Conservation (phyloP, 2,113 vertebrate species). For the Callorhinus ursinus region DNA sequence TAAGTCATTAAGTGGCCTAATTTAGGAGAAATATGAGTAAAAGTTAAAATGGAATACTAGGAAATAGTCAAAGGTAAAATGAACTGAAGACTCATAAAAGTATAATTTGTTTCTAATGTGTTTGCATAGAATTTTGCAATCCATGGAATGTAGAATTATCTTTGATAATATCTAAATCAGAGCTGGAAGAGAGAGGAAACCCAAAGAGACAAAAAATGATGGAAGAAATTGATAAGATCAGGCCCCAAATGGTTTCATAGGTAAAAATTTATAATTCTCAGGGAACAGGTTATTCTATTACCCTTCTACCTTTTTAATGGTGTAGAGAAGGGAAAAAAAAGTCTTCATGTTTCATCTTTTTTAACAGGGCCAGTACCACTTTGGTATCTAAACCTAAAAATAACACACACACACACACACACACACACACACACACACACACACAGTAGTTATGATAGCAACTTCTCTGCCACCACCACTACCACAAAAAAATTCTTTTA, state of each 20-base stretch:
- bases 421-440: background rate
- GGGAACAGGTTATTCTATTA: background rate
- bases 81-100: background rate
- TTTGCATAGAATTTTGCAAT: background rate
- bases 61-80: conserved; percentile 7
- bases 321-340: background rate
- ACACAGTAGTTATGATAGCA: background rate
- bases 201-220: background rate
- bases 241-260: background rate
- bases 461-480: background rate
- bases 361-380: background rate
- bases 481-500: background rate
- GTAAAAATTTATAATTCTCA: background rate
- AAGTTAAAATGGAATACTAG: background rate
- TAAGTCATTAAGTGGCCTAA: background rate
- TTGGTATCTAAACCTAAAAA: background rate
- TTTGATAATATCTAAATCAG: background rate
- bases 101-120: background rate
- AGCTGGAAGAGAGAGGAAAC: background rate
- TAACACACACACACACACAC: background rate
- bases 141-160: background rate
- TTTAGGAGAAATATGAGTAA: background rate
- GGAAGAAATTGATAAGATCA: background rate
- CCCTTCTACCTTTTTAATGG: background rate
- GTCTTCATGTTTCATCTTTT: background rate